Conservation (phyloP, 2,888 invertebrate genomes). For the Ennomos erosarius region DNA sequence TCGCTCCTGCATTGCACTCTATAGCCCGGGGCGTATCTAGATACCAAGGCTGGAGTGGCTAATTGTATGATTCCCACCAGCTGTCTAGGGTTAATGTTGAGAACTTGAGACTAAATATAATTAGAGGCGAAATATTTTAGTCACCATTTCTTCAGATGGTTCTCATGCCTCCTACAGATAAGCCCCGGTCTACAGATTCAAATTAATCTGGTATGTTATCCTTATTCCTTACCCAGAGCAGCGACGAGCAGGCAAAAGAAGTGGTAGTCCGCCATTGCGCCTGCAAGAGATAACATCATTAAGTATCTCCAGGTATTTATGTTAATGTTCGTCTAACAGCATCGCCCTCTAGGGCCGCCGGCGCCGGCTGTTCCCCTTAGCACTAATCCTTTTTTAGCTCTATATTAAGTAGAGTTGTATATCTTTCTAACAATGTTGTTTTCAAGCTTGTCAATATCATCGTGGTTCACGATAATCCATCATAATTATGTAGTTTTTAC, state of each 20-base stretch:
- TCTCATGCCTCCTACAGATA: no score
- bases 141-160: no score
- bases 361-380: constrained; percentile 5
- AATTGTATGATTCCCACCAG: no score
- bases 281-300: constrained; percentile 56
- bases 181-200: constrained; percentile 7
- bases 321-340: constrained; percentile 19
- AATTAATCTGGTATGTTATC: constrained; percentile 21
- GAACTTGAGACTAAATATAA: no score
- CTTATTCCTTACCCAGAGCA: constrained; percentile 71
- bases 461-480: no score
- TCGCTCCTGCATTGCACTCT: constrained; percentile 20
- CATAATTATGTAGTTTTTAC: background rate
- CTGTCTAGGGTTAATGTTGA: no score
- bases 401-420: constrained; percentile 2
- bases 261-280: constrained; percentile 69
- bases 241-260: constrained; percentile 61
- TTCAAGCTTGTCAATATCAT: no score
- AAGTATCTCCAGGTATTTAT: constrained; percentile 16
- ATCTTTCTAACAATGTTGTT: background rate
- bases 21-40: constrained; percentile 19
- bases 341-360: constrained; percentile 11
- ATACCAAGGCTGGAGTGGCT: no score
- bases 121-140: no score
- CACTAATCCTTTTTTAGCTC: background rate